These are phyloP conservation scores for Carollia perspicillata DNA, from an alignment of 2,113 vertebrate genomes.

Conservation along the genomic window DNA sequence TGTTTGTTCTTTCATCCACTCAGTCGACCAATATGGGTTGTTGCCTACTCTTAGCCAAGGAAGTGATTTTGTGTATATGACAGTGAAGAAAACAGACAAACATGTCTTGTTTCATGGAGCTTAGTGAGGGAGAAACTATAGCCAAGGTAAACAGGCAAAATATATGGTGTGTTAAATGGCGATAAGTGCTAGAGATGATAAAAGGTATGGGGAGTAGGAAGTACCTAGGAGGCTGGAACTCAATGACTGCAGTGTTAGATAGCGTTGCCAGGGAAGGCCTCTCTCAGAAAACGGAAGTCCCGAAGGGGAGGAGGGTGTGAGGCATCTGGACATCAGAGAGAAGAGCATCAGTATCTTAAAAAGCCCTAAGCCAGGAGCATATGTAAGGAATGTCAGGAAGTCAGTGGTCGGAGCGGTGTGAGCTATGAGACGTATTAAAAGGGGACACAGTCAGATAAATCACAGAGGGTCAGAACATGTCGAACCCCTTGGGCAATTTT, in stretches of 20 bases:
- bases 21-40: neutral
- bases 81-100: neutral
- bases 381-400: neutral
- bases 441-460: neutral
- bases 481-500: neutral
- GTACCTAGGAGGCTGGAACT: neutral
- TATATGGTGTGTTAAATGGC: neutral
- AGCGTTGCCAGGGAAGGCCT: neutral
- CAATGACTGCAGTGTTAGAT: neutral
- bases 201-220: neutral
- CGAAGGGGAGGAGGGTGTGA: neutral
- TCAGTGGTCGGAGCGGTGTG: neutral
- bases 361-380: neutral
- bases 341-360: neutral
- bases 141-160: neutral
- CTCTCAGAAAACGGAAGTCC: neutral
- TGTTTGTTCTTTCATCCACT: slow-evolving; percentile 2
- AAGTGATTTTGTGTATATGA: slow-evolving; percentile 15
- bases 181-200: neutral
- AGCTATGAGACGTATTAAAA: neutral
- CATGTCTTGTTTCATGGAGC: neutral
- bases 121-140: neutral
- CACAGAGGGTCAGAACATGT: neutral
- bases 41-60: neutral
- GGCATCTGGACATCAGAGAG: neutral